phyloP scores from a whole-genome alignment of 2,888 invertebrate genomes.

The Pterostichus niger region DNA sequence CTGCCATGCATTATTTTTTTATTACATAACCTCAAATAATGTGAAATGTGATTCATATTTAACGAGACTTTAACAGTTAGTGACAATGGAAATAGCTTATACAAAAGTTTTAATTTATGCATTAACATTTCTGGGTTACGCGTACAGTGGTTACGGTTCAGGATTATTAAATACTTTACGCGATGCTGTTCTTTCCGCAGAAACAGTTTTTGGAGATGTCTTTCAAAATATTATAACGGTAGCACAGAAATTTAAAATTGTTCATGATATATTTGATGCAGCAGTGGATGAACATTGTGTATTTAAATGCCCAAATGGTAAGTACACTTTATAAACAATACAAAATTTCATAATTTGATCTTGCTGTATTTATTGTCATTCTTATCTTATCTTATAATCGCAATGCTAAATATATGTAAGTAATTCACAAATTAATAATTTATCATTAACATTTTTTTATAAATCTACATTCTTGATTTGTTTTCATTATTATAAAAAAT shows the following conservation, averaged over 20 bases:
- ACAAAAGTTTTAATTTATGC: conserved; percentile 87
- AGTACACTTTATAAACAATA: conserved; percentile 68
- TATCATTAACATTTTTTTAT: too few species aligned
- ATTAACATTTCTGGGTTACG: conserved; percentile 88
- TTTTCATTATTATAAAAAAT: too few species aligned
- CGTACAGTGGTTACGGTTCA: conserved; percentile 90
- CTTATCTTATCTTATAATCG: not conserved
- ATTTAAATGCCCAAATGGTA: conserved; percentile 88
- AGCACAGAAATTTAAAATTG: conserved; percentile 85
- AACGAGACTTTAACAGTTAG: not conserved
- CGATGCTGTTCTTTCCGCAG: conserved; percentile 89
- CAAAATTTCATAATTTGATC: too few species aligned
- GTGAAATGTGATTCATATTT: conserved; percentile 17
- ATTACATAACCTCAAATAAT: conserved; percentile 61
- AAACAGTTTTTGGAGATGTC: conserved; percentile 89
- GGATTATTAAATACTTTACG: conserved; percentile 85
- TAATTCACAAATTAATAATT: too few species aligned
- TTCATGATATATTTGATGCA: conserved; percentile 91
- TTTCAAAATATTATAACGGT: conserved; percentile 86
- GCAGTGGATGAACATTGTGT: conserved; percentile 91
- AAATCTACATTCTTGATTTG: too few species aligned
- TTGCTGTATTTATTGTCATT: not conserved
- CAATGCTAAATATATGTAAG: not conserved
- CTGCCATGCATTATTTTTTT: conserved; percentile 20
- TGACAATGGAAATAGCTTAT: conserved; percentile 86